Conservation (phyloP, 2,113 vertebrate species). For the Aldabrachelys gigantea region DNA sequence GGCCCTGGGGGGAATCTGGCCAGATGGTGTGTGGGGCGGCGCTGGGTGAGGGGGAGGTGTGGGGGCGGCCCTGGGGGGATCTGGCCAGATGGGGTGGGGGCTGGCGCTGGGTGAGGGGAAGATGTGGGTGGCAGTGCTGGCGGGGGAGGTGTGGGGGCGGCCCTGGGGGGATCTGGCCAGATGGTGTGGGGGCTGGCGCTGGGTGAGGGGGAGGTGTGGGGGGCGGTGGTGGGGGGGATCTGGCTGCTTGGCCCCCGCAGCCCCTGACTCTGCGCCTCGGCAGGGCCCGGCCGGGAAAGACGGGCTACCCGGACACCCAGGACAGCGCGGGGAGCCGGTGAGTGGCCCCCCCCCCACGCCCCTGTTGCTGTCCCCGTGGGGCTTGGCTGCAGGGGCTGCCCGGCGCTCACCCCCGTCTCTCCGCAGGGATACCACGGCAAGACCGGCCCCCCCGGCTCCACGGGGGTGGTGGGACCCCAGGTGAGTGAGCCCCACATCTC, state of each 20-base stretch:
- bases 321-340: slow-evolving; percentile 91
- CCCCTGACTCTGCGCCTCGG: background rate
- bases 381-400: accelerated
- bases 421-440: slow-evolving; percentile 93
- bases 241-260: too few relatives aligned
- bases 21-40: too few relatives aligned
- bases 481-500: slow-evolving; percentile 60
- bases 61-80: too few relatives aligned
- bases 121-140: too few relatives aligned
- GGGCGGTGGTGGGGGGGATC: background rate
- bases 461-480: slow-evolving; percentile 92
- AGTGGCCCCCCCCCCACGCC: slow-evolving; percentile 20
- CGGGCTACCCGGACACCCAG: slow-evolving; percentile 89
- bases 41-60: too few relatives aligned
- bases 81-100: too few relatives aligned
- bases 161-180: too few relatives aligned
- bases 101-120: too few relatives aligned
- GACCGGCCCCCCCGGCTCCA: slow-evolving; percentile 88
- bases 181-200: too few relatives aligned
- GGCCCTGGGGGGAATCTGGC: too few relatives aligned
- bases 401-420: background rate
- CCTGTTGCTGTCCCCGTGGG: accelerated
- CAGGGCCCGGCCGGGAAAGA: slow-evolving; percentile 91
- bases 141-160: too few relatives aligned
- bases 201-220: too few relatives aligned